phyloP scores from a whole-genome alignment of 1,140 invertebrate genomes.

The Drosophila nigrodunni region DNA sequence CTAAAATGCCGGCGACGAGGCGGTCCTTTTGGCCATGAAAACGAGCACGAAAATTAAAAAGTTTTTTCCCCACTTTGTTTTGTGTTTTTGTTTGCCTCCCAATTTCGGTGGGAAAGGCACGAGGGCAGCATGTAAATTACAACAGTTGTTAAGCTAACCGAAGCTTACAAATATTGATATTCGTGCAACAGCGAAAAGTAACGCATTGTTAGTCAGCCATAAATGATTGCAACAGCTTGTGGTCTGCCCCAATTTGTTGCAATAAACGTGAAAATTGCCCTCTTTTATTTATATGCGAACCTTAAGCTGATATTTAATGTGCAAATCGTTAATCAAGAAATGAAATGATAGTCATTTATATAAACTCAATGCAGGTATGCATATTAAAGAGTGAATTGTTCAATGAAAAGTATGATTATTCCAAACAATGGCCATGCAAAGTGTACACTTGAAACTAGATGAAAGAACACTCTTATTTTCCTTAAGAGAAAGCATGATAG shows the following conservation, averaged over 20 bases:
- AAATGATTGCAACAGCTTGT: slow-evolving; percentile 59
- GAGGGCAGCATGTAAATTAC: slow-evolving; percentile 62
- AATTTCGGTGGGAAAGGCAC: neutral
- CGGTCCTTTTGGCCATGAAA: slow-evolving; percentile 60
- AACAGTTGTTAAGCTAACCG: slow-evolving; percentile 64
- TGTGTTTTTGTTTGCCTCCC: slow-evolving; percentile 50
- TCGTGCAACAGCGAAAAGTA: slow-evolving; percentile 51
- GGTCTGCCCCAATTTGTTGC: slow-evolving; percentile 35
- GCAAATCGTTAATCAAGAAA: neutral
- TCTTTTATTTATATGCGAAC: slow-evolving; percentile 45
- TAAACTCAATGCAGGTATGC: too few relatives aligned
- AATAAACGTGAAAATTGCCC: slow-evolving; percentile 11
- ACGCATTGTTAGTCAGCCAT: slow-evolving; percentile 10
- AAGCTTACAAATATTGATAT: slow-evolving; percentile 75
- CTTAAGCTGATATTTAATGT: slow-evolving; percentile 61
- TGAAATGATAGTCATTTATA: too few relatives aligned
- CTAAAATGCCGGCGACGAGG: slow-evolving; percentile 12
- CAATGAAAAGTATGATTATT: too few relatives aligned
- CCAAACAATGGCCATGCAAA: too few relatives aligned
- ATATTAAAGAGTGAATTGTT: too few relatives aligned
- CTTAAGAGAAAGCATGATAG: too few relatives aligned
- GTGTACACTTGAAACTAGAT: too few relatives aligned
- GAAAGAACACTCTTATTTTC: too few relatives aligned
- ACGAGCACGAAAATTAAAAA: slow-evolving; percentile 74
- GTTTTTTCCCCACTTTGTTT: slow-evolving; percentile 43